phyloP scores from a whole-genome alignment of 2,113 vertebrate genomes.

The Bos indicus region DNA sequence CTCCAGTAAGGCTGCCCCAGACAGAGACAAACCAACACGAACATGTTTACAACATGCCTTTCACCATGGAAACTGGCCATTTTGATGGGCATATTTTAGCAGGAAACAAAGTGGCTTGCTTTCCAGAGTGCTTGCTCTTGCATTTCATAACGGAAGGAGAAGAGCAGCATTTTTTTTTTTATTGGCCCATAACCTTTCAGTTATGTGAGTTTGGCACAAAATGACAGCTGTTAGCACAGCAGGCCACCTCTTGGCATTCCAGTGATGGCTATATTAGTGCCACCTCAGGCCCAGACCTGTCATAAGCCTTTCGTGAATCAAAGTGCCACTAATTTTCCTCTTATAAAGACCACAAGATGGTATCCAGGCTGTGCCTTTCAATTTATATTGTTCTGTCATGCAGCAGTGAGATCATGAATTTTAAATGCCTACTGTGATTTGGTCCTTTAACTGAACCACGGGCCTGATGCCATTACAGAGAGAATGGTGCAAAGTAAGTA shows the following conservation, averaged over 20 bases:
- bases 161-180: constrained; percentile 40
- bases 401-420: constrained; percentile 64
- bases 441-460: constrained; percentile 45
- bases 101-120: constrained; percentile 47
- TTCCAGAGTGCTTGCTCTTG: constrained; percentile 27
- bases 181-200: constrained; percentile 73
- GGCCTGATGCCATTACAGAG: constrained; percentile 28
- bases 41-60: neutral
- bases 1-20: neutral
- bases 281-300: constrained; percentile 64
- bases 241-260: constrained; percentile 70
- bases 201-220: constrained; percentile 69
- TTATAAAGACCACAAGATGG: constrained; percentile 71
- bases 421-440: constrained; percentile 65
- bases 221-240: constrained; percentile 73
- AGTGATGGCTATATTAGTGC: constrained; percentile 71
- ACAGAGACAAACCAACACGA: neutral
- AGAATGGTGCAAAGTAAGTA: constrained; percentile 33
- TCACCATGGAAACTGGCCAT: neutral
- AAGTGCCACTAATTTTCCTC: constrained; percentile 68
- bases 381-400: constrained; percentile 63
- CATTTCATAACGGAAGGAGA: constrained; percentile 56
- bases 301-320: constrained; percentile 60
- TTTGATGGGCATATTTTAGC: constrained; percentile 39
- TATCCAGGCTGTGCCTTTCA: constrained; percentile 66